Base-by-base conservation (phyloP, 2,113 vertebrate genomes). In the Microcebus tavaratra region DNA sequence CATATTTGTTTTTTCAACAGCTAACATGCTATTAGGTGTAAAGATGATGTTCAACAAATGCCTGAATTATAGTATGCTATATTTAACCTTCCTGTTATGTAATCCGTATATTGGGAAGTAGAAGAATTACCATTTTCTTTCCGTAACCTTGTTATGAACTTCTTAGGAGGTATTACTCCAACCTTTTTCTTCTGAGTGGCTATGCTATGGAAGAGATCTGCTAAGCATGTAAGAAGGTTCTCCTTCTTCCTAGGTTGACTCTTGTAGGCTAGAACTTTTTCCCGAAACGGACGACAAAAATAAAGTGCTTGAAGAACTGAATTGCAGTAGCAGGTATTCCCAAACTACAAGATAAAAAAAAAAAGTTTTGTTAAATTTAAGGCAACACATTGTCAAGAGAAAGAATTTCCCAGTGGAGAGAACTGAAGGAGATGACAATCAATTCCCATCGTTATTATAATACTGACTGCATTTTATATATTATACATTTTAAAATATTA, bases 241-340 rank as follows among this genome's bases (percentile, higher is more conserved):
- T 99, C 99, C 88, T 99, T 99, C 96, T 99, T 99, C 68, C 99
- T 98, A 29, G 99, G 99, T 88, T 99, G 99, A 96, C 98, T 99
- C 97, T 99, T 99, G 98, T 99, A 99, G 0, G 99, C 99, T 80
- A 99, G 98, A 96, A 99, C 99, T 97, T 99, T 99, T 95, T 99
- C 99, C 97, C 99, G 99, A 98, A 99, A 99, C 20, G 99, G 99
- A 96, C 99, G 99, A 98, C 99, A 99, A 96, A 99, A 99, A 98
- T 99, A 99, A 98, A 99, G 99, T 98, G 99, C 99, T 98, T 99
- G 99, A 96, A 99, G 99, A 98, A 99, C 99, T 34, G 99, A 99
- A 98, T 99, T 99, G 98, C 99, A 99, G 99, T 99, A 99, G 99
- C 99, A 99, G 92, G 99, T 99, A 98, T 99, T 99, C 97, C 99